Base-by-base conservation (phyloP, 2,797 vertebrate genomes). In the Nyctibius grandis region DNA sequence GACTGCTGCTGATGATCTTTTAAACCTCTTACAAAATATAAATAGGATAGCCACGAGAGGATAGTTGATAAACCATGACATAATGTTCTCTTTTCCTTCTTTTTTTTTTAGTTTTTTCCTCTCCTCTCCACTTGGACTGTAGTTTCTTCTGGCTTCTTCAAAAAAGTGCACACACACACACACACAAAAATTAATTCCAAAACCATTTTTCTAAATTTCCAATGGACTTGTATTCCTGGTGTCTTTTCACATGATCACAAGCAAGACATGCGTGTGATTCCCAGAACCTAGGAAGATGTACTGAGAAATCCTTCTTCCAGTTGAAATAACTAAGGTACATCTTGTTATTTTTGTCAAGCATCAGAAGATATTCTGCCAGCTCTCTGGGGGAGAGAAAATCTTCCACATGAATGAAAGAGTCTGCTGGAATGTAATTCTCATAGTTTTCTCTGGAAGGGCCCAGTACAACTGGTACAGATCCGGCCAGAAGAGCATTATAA, bases 171-270 rank as follows among this genome's bases (percentile, higher is more conserved):
- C 36, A 28, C 29, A 25, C 1, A 38, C 10, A 44, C 26, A 25
- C 19, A 20, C 31, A 17, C 20, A 34, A 2, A 79, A 23, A 92
- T 98, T 98, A 99, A 93, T 99, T 99, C 99, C 99, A 99, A 98
- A 99, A 99, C 99, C 99, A 99, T 98, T 99, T 99, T 96, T 99
- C 98, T 96, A 99, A 98, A 97, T 98, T 99, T 97, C 98, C 98
- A 94, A 99, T 98, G 18, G 98, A 98, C 94, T 99, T 99, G 97
- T 99, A 99, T 96, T 99, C 99, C 78, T 99, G 99, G 97, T 99
- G 99, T 98, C 98, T 98, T 96, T 98, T 98, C 89, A 99, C 97
- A 61, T 99, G 99, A 97, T 99, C 99, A 96, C 99, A 99, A 68
- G 99, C 99, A 89, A 99, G 97, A 94, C 99, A 99, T 29, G 99